Evolutionary conservation across 2,797 vertebrate species (phyloP).

Genomic region (Chelidonichthys spinosus): DNA sequence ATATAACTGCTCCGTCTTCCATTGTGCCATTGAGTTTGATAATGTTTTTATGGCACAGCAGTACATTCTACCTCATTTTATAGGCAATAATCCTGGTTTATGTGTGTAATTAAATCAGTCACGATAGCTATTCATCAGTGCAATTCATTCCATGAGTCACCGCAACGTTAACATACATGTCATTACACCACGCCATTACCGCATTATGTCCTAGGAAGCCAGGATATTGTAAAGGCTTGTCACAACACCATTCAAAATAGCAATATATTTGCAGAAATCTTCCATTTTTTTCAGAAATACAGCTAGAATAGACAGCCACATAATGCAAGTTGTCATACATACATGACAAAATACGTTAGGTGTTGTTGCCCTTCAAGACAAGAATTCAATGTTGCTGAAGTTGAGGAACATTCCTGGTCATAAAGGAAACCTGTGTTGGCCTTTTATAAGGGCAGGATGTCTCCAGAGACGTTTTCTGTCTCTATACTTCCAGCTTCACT

Average conservation of each 20-base stretch:
- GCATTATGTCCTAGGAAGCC: neutral
- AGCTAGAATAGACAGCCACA: neutral
- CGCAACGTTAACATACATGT: neutral
- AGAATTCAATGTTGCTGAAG: neutral
- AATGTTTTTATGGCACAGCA: conserved; percentile 5
- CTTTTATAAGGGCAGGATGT: neutral
- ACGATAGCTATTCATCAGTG: neutral
- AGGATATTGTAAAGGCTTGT: neutral
- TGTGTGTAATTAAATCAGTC: conserved; percentile 17
- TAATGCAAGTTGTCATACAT: neutral
- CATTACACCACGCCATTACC: neutral
- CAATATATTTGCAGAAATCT: neutral
- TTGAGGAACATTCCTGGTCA: neutral
- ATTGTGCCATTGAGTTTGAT: conserved; percentile 18
- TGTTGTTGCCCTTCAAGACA: neutral
- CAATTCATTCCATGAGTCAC: neutral
- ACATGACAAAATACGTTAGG: neutral
- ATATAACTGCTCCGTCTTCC: conserved; percentile 5
- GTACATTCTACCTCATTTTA: conserved; percentile 7
- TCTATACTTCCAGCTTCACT: neutral
- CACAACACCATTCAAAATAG: neutral
- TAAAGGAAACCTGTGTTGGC: neutral
- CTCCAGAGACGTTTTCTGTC: too few relatives aligned
- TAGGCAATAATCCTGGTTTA: conserved; percentile 11
- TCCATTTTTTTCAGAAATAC: neutral